phyloP scores from a whole-genome alignment of 2,113 vertebrate species.

The Hippocampus guttulatus region DNA sequence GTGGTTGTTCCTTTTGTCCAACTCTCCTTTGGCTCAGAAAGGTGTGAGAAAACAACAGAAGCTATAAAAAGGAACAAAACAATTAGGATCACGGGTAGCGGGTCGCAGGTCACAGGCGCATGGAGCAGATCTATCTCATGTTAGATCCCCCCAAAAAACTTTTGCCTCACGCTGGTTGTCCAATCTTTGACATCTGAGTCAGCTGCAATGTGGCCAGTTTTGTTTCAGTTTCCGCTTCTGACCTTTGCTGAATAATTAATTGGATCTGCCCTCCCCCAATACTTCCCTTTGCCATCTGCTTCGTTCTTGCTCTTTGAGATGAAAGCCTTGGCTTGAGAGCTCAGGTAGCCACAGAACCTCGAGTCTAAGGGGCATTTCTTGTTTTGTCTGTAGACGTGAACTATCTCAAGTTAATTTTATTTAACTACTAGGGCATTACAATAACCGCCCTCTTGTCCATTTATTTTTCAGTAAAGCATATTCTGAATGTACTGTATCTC shows the following conservation, averaged over 20 bases:
- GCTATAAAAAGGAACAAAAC: conserved; percentile 23
- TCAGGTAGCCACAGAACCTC: conserved; percentile 52
- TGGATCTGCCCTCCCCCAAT: neutral
- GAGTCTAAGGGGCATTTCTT: conserved; percentile 7
- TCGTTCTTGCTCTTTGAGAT: conserved; percentile 46
- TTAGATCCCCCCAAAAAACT: conserved; percentile 9
- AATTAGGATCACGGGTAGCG: conserved; percentile 22
- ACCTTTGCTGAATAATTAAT: conserved; percentile 53
- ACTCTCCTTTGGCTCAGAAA: conserved; percentile 19
- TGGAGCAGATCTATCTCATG: conserved; percentile 4
- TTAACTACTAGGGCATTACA: too few relatives aligned
- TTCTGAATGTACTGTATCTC: neutral
- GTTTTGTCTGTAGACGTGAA: neutral
- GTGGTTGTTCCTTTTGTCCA: conserved; percentile 31
- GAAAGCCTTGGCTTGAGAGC: conserved; percentile 55
- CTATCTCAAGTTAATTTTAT: too few relatives aligned
- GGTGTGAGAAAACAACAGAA: conserved; percentile 37
- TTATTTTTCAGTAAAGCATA: neutral
- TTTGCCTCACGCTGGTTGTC: neutral
- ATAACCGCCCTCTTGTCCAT: too few relatives aligned
- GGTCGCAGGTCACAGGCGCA: conserved; percentile 11
- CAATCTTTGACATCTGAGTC: conserved; percentile 1
- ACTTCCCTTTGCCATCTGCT: conserved; percentile 35
- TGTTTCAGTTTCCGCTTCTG: conserved; percentile 7
- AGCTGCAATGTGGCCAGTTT: neutral